phyloP scores from a whole-genome alignment of 1,140 invertebrate genomes.

The Aphelenchoides fujianensis region DNA sequence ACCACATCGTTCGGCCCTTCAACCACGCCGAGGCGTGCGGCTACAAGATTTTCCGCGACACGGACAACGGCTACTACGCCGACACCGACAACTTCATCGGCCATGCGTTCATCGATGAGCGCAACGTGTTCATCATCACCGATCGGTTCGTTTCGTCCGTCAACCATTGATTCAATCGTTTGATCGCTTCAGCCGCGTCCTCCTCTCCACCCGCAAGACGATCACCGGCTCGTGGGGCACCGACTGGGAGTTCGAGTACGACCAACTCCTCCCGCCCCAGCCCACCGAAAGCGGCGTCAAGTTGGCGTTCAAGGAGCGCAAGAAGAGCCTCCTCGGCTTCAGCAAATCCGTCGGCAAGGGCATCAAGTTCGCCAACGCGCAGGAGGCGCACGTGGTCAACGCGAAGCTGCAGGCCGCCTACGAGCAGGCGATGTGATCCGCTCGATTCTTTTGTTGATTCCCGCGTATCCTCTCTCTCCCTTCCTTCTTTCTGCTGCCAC shows the following conservation, averaged over 20 bases:
- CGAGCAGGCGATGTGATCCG: no score
- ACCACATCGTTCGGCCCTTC: constrained; percentile 81
- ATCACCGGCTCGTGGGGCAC: constrained; percentile 42
- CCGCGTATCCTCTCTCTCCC: no score
- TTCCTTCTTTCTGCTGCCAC: no score
- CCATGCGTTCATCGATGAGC: constrained; percentile 71
- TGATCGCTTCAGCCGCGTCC: constrained; percentile 28
- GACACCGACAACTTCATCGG: constrained; percentile 80
- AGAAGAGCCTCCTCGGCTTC: constrained; percentile 52
- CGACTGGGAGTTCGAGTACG: constrained; percentile 40
- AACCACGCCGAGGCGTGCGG: constrained; percentile 79
- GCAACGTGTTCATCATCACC: constrained; percentile 79
- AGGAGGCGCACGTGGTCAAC: neutral
- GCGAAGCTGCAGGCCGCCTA: neutral
- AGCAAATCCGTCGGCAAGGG: constrained; percentile 42
- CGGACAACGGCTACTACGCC: constrained; percentile 82
- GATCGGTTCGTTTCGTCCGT: constrained; percentile 72
- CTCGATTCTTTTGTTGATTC: no score
- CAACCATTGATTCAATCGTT: neutral
- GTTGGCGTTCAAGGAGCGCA: constrained; percentile 42
- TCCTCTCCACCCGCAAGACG: constrained; percentile 36
- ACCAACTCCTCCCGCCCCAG: constrained; percentile 37
- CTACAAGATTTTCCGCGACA: constrained; percentile 66
- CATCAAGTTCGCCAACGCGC: neutral
- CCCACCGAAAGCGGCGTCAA: constrained; percentile 23